Percentiles rank a stretch among this genome's conserved stretches.
These are phyloP conservation scores for Astropecten irregularis DNA, from an alignment of 53 echinoderm and acorn worm species.

Conservation along the genomic window DNA sequence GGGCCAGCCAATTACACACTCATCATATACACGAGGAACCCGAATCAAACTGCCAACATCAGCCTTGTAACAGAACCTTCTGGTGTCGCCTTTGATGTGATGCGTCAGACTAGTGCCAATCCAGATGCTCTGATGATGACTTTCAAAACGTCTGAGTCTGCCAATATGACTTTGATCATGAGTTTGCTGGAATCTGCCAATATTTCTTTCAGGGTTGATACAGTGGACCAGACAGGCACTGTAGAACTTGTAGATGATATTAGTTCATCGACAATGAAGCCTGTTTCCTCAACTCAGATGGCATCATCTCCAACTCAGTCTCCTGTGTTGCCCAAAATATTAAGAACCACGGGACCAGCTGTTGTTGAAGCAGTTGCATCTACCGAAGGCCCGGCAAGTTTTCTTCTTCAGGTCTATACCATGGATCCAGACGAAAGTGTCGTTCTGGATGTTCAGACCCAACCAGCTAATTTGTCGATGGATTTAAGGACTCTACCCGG, in stretches of 20 bases:
- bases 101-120: background rate
- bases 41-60: background rate
- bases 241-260: background rate
- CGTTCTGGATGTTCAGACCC: background rate
- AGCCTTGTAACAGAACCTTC: background rate
- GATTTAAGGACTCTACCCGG: background rate
- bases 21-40: conserved; percentile 1
- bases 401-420: background rate
- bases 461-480: background rate
- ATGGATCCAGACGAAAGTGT: conserved; percentile 7
- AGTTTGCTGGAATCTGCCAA: conserved; percentile 5
- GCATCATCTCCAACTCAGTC: background rate
- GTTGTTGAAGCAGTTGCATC: conserved; percentile 3
- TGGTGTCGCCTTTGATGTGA: background rate
- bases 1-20: conserved; percentile 19
- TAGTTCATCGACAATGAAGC: background rate
- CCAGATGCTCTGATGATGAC: background rate
- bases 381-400: conserved; percentile 14
- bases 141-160: conserved; percentile 6
- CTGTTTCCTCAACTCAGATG: background rate
- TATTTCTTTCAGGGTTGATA: conserved; percentile 6
- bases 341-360: background rate
- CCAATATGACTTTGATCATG: background rate
- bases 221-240: background rate
- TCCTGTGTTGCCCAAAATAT: background rate